Base-by-base conservation (phyloP, 2,797 vertebrate genomes). In the Acanthopagrus latus region DNA sequence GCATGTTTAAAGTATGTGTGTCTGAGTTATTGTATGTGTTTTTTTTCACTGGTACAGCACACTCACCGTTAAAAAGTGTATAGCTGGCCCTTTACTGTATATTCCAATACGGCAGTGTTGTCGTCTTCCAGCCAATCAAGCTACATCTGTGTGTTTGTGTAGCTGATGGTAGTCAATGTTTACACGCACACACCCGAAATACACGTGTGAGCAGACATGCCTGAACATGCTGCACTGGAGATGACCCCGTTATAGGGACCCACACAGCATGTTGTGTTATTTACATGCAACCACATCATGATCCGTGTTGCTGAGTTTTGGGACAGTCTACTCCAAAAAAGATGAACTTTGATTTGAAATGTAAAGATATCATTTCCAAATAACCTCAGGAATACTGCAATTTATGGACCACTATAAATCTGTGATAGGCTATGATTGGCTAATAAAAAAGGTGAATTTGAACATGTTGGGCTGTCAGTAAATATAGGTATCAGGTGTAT, bases 41-140 rank as follows among this genome's bases (percentile, higher is more conserved):
- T 18, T 17, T 58, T 12, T 25, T 17, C 33, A 52, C 21, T 38
- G 56, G 23, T 58, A 65, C 74, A 69, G 33, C 51, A 54, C 60
- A 68, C 46, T 33, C 55, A 33, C 51, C 17, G 65, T 78, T 44
- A 44, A 46, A 67, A 82, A 20, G 25, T 9, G 46, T 70, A 71
- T 25, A 81, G 56, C 64, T 60, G 44, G 23, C 38, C 54, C 64
- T 48, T 54, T 4, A 27, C 56, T 65, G 75, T 82, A 78, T 47
- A 77, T 70, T 84, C 76, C 73, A 83, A 80, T 80, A 48, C 85
- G 69, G 79, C 77, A 46, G 7, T 14, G 60, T 47, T 71, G 78
- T 68, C 73, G 63, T 33, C 29, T 8, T 69, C 48, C 66, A 68
- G 76, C 84, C 80, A 77, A 54, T 74, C 52, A 8, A 70, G 81